Evolutionary conservation across 2,113 vertebrate species (phyloP).

Genomic region (Malurus melanocephalus): DNA sequence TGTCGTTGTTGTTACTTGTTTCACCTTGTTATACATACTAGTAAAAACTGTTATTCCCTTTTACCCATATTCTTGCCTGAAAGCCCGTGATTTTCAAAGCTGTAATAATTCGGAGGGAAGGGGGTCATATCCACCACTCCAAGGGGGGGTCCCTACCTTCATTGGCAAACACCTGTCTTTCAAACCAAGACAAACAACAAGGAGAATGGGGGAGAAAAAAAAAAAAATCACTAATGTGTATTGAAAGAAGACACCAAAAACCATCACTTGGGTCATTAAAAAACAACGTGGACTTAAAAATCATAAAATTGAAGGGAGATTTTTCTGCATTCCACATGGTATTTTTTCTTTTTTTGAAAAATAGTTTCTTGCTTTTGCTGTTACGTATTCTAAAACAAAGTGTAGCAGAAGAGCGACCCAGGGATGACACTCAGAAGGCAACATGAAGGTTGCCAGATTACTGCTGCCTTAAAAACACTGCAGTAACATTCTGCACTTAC

Average conservation of each 20-base stretch:
- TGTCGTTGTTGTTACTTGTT: no score
- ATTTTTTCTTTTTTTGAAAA: neutral
- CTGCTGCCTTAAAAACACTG: neutral
- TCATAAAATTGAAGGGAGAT: neutral
- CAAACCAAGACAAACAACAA: neutral
- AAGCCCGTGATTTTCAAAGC: no score
- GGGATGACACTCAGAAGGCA: neutral
- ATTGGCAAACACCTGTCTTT: no score
- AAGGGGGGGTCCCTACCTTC: no score
- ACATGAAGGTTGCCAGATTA: neutral
- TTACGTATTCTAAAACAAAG: neutral
- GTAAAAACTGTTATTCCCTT: no score
- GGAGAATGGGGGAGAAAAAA: fast-evolving
- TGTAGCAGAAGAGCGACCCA: neutral
- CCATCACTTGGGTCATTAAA: neutral
- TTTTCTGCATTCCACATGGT: neutral
- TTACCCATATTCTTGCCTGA: no score
- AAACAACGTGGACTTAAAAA: fast-evolving
- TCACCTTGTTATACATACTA: no score
- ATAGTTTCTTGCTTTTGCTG: neutral
- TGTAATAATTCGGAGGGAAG: no score
- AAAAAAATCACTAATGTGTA: neutral
- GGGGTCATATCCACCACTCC: no score
- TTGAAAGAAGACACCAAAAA: neutral
- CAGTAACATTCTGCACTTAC: neutral